Conservation (phyloP, 2,797 vertebrate species). For the Aphelocoma californica region DNA sequence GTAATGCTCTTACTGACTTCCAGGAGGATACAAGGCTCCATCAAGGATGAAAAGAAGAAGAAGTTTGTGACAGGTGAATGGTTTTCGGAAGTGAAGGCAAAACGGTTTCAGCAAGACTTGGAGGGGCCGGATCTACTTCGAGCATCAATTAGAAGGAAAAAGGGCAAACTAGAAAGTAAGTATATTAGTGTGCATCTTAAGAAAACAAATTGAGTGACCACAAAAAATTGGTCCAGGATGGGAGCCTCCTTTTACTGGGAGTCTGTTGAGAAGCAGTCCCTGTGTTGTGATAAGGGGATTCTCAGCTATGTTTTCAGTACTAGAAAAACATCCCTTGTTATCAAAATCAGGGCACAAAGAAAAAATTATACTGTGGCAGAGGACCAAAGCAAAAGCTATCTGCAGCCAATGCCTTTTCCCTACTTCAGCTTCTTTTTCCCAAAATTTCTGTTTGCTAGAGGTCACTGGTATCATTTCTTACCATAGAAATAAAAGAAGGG, state of each 20-base stretch:
- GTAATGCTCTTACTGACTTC: background rate
- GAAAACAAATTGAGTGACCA: background rate
- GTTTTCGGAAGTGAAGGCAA: slow-evolving; percentile 72
- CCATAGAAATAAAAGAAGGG: background rate
- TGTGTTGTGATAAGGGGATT: background rate
- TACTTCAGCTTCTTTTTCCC: background rate
- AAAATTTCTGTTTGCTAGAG: background rate
- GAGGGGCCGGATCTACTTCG: slow-evolving; percentile 67
- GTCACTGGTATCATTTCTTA: background rate
- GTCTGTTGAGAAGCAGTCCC: background rate
- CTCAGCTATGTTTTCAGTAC: background rate
- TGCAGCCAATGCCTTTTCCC: background rate
- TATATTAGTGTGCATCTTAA: background rate
- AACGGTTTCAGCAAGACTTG: slow-evolving; percentile 68
- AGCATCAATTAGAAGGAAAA: slow-evolving; percentile 67
- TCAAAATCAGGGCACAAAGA: background rate
- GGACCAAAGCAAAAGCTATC: background rate
- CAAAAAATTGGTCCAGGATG: background rate
- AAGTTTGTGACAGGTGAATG: slow-evolving; percentile 76
- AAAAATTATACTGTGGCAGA: background rate
- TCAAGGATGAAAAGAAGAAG: slow-evolving; percentile 76
- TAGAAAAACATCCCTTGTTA: background rate
- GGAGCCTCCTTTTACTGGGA: background rate
- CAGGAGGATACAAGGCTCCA: slow-evolving; percentile 67
- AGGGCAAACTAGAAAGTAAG: slow-evolving; percentile 59